phyloP scores from a whole-genome alignment of 37 sponge, comb jelly and placozoan species.

The Chondrilla cf. caribensis region DNA sequence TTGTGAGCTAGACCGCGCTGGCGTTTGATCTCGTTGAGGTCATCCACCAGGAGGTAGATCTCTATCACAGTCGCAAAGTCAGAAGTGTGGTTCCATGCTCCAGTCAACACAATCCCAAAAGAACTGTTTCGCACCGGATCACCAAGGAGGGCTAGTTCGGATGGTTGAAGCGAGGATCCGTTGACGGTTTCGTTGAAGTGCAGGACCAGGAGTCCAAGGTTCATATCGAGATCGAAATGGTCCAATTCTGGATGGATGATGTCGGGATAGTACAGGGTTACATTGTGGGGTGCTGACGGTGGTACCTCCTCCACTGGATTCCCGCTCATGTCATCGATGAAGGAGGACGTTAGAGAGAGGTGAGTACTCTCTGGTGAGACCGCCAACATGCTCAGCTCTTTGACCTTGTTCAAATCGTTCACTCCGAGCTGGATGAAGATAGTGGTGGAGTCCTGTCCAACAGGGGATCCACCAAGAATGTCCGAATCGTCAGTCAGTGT shows the following conservation, averaged over 20 bases:
- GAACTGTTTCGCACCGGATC: conserved; percentile 21
- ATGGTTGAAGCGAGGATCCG: conserved; percentile 44
- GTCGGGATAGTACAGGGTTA: conserved; percentile 45
- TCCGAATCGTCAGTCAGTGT: conserved; percentile 42
- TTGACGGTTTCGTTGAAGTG: conserved; percentile 84
- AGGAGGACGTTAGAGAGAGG: conserved; percentile 25
- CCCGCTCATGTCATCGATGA: conserved; percentile 67
- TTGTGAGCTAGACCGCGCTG: conserved; percentile 66
- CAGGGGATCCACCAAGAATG: conserved; percentile 46
- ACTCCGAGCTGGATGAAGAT: conserved; percentile 57
- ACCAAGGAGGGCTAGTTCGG: conserved; percentile 47
- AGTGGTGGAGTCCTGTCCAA: conserved; percentile 65
- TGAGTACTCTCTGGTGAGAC: conserved; percentile 41
- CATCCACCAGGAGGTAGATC: conserved; percentile 36
- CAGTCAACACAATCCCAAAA: conserved; percentile 35
- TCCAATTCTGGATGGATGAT: conserved; percentile 43
- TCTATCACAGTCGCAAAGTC: conserved; percentile 44
- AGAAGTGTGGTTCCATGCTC: conserved; percentile 35
- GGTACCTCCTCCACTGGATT: conserved; percentile 40
- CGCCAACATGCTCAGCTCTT: conserved; percentile 59
- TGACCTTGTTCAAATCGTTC: conserved; percentile 72
- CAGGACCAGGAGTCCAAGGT: conserved; percentile 64
- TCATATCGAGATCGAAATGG: conserved; percentile 65
- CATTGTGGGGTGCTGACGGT: neutral
- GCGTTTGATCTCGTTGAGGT: conserved; percentile 82